A percentile compares a stretch with the other conserved stretches of the same genome.
phyloP scores from a whole-genome alignment of 2,888 invertebrate species.

The Chymomyza caudatula region DNA sequence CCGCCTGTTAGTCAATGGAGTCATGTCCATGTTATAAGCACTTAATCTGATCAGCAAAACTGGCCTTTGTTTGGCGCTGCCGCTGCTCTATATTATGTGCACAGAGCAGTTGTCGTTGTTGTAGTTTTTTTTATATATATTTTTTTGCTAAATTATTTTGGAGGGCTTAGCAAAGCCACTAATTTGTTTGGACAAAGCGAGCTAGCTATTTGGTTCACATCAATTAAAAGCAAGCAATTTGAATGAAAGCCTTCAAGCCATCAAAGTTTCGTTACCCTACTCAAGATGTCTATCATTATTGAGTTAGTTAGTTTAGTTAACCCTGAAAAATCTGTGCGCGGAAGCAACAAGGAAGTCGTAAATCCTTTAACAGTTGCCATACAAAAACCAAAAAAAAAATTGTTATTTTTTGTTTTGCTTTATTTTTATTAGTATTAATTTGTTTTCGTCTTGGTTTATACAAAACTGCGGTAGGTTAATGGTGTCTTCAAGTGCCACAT shows the following conservation, averaged over 20 bases:
- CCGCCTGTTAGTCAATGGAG: conserved; percentile 64
- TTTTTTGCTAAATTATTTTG: conserved; percentile 54
- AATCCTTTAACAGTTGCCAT: conserved; percentile 65
- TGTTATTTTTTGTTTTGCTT: conserved; percentile 51
- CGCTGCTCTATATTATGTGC: conserved; percentile 14
- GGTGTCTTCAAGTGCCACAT: conserved; percentile 55
- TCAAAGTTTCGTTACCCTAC: conserved; percentile 62
- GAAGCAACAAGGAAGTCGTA: conserved; percentile 65
- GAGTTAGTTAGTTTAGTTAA: not conserved
- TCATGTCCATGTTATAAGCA: conserved; percentile 72
- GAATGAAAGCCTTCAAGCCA: conserved; percentile 71
- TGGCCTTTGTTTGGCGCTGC: conserved; percentile 55
- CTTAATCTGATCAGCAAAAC: conserved; percentile 60
- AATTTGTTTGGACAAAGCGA: conserved; percentile 47
- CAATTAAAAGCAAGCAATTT: conserved; percentile 60
- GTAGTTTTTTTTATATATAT: not conserved
- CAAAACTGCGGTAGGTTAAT: conserved; percentile 70
- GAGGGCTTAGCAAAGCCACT: conserved; percentile 38
- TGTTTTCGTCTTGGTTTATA: conserved; percentile 45
- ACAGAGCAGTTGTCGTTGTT: not conserved
- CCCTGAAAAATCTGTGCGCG: conserved; percentile 40
- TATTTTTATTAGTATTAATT: conserved; percentile 60
- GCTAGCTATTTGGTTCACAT: conserved; percentile 32
- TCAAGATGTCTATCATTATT: conserved; percentile 68
- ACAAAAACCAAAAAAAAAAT: no score